Evolutionary conservation across 2,113 vertebrate species (phyloP).

Genomic region (Pygoscelis adeliae): DNA sequence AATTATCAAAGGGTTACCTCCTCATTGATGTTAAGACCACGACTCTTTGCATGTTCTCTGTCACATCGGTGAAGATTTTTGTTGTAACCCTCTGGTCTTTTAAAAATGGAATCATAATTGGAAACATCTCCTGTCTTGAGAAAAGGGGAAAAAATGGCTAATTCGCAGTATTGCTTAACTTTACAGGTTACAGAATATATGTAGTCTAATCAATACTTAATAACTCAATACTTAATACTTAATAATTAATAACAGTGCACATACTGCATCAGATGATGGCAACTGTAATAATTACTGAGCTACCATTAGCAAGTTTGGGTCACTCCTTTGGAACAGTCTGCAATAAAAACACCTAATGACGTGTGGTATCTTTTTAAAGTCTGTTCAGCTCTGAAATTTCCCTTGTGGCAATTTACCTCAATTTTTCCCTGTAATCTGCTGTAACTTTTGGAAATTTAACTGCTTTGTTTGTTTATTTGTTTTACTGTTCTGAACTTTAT

Average conservation of each 20-base stretch:
- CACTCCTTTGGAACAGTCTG: not conserved
- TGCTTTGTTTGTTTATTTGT: not conserved
- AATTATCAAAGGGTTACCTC: conserved; percentile 68
- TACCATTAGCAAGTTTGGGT: not conserved
- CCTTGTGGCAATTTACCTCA: not conserved
- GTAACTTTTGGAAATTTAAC: not conserved
- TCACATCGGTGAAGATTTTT: conserved; percentile 70
- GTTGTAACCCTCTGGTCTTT: conserved; percentile 58
- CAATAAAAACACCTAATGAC: not conserved
- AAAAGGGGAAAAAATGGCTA: not conserved
- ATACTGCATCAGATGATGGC: not conserved
- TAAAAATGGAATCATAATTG: conserved; percentile 74
- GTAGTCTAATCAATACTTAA: not conserved
- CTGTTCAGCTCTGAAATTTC: not conserved
- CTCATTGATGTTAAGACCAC: conserved; percentile 67
- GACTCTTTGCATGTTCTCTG: conserved; percentile 64
- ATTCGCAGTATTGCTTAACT: not conserved
- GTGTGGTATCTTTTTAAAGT: not conserved
- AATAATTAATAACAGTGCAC: not conserved
- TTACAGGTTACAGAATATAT: not conserved
- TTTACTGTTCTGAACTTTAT: not conserved
- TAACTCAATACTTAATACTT: not conserved
- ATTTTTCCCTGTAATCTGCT: not conserved
- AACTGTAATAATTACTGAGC: not conserved
- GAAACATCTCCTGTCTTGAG: conserved; percentile 70